Conservation (phyloP, 2,888 invertebrate species). For the Busseola fusca region DNA sequence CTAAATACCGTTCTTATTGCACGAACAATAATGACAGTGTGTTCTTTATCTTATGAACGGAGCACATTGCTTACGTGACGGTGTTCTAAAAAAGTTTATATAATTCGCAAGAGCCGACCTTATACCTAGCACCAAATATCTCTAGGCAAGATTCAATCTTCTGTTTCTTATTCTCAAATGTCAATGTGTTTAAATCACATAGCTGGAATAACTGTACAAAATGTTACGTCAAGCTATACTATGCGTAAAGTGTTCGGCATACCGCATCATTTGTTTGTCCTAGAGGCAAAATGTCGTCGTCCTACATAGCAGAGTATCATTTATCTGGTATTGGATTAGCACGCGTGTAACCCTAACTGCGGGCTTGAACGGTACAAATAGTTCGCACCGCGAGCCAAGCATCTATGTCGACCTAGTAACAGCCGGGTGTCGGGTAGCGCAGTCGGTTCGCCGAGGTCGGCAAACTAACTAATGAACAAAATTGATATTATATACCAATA, state of each 20-base stretch:
- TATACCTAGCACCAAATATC: slow-evolving; percentile 43
- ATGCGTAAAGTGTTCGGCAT: slow-evolving; percentile 53
- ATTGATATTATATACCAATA: slow-evolving; percentile 56
- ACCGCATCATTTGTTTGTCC: slow-evolving; percentile 64
- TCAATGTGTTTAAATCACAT: slow-evolving; percentile 53
- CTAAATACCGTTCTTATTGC: slow-evolving; percentile 48
- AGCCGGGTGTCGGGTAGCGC: slow-evolving; percentile 76
- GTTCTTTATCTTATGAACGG: slow-evolving; percentile 20
- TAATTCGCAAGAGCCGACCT: slow-evolving; percentile 29
- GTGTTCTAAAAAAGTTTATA: slow-evolving; percentile 37
- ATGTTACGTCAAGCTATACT: slow-evolving; percentile 52
- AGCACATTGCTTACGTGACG: slow-evolving; percentile 14
- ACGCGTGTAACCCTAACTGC: slow-evolving; percentile 80
- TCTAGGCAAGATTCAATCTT: slow-evolving; percentile 41
- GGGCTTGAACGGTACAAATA: slow-evolving; percentile 85
- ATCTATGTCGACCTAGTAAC: slow-evolving; percentile 79
- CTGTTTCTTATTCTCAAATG: slow-evolving; percentile 52
- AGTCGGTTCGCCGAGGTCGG: slow-evolving; percentile 65
- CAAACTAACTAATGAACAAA: slow-evolving; percentile 61
- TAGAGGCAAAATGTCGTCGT: slow-evolving; percentile 67
- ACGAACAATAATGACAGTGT: slow-evolving; percentile 21
- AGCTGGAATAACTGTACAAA: slow-evolving; percentile 49
- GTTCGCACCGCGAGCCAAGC: slow-evolving; percentile 74
- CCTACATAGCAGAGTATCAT: slow-evolving; percentile 75
- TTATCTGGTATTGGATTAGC: slow-evolving; percentile 79